These are phyloP conservation scores for Eristalis intricaria DNA, from an alignment of 2,888 invertebrate genomes.

Conservation along the genomic window DNA sequence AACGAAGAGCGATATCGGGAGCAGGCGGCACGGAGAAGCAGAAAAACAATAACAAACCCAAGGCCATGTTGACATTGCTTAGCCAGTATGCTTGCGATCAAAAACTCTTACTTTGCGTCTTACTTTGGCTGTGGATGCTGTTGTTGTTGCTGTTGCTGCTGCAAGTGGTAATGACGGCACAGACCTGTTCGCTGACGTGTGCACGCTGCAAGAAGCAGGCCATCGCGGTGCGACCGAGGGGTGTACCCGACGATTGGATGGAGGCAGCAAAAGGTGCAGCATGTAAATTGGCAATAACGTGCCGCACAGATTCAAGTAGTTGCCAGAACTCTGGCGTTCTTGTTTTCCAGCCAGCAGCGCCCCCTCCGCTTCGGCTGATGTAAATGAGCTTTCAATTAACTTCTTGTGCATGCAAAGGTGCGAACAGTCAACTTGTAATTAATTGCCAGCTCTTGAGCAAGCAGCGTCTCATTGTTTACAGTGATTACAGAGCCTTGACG, in stretches of 20 bases:
- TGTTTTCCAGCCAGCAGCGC: neutral
- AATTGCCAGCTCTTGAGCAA: constrained; percentile 61
- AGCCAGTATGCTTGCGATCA: constrained; percentile 22
- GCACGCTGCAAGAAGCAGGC: constrained; percentile 26
- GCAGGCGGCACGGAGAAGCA: neutral
- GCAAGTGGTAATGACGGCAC: neutral
- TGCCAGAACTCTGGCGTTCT: neutral
- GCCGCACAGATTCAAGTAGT: neutral
- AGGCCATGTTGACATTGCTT: constrained; percentile 70
- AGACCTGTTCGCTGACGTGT: constrained; percentile 39
- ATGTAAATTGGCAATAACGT: constrained; percentile 43
- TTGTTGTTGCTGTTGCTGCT: neutral
- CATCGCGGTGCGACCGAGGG: neutral
- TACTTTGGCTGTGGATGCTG: neutral
- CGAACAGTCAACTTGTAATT: constrained; percentile 52
- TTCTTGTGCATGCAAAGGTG: constrained; percentile 62
- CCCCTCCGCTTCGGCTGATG: constrained; percentile 26
- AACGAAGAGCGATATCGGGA: constrained; percentile 6
- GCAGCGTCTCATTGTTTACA: constrained; percentile 49
- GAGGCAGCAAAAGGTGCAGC: neutral
- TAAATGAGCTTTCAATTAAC: constrained; percentile 66
- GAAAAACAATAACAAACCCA: constrained; percentile 50
- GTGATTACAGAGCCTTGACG: constrained; percentile 57
- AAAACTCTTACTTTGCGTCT: constrained; percentile 36
- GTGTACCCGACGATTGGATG: neutral